Conservation (phyloP, 2,113 vertebrate genomes). For the Arenaria interpres region DNA sequence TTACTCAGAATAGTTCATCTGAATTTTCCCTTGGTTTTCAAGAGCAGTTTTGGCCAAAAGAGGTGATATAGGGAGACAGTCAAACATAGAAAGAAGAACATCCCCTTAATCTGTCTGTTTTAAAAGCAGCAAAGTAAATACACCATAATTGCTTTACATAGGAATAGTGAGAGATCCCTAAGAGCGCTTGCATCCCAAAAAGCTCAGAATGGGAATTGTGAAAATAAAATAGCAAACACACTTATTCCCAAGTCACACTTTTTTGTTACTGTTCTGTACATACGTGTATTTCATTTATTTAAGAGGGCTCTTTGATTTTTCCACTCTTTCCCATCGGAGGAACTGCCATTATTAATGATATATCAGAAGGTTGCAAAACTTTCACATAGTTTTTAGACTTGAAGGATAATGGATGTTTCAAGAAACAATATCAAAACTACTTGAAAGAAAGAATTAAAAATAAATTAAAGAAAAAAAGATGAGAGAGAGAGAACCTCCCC, state of each 20-base stretch:
- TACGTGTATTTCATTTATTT: neutral
- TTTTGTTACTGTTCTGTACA: neutral
- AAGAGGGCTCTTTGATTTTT: neutral
- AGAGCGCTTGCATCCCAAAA: neutral
- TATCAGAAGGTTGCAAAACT: neutral
- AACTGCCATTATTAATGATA: neutral
- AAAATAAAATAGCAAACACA: neutral
- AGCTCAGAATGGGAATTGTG: neutral
- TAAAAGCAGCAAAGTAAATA: neutral
- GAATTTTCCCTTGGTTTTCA: neutral
- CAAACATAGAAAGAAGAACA: accelerated
- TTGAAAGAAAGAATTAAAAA: conserved; percentile 20
- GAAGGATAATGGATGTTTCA: neutral
- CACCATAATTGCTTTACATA: neutral
- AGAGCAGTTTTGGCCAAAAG: neutral
- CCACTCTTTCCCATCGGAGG: neutral
- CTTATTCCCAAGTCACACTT: neutral
- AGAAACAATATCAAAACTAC: neutral
- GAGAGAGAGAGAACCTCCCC: neutral
- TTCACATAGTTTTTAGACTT: neutral
- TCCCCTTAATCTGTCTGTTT: neutral
- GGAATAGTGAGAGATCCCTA: neutral
- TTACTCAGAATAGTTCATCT: neutral
- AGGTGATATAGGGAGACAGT: accelerated
- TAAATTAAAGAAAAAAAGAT: neutral